Conservation (phyloP, 2,888 invertebrate genomes). For the Lasioglossum calceatum region DNA sequence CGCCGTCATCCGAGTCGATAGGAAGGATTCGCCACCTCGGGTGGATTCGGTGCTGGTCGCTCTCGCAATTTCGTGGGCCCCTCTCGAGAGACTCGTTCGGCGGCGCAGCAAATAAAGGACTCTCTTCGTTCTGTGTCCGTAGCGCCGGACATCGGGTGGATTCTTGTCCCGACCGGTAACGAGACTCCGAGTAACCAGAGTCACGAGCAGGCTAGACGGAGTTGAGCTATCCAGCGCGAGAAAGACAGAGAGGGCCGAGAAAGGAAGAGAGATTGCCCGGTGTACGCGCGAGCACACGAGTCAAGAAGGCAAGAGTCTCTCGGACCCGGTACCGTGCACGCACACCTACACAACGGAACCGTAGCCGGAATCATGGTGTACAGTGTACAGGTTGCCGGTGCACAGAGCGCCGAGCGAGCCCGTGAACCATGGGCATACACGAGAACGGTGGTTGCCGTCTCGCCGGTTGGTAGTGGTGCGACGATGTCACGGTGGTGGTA, state of each 20-base stretch:
- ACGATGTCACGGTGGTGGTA: constrained; percentile 60
- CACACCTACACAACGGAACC: constrained; percentile 50
- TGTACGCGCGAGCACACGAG: constrained; percentile 58
- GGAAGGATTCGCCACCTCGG: constrained; percentile 15
- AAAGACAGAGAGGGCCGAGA: constrained; percentile 21
- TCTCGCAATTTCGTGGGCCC: constrained; percentile 35
- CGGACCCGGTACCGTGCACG: constrained; percentile 14
- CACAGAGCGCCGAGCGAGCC: constrained; percentile 49
- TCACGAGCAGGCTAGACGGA: constrained; percentile 41
- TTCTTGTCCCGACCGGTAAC: constrained; percentile 73
- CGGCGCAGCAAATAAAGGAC: constrained; percentile 45
- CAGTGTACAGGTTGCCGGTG: constrained; percentile 74
- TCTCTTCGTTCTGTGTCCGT: constrained; percentile 39
- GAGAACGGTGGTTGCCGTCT: constrained; percentile 65
- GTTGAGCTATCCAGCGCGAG: neutral
- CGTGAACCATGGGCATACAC: constrained; percentile 48
- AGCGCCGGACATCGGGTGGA: constrained; percentile 71
- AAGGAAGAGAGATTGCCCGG: neutral
- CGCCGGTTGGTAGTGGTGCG: constrained; percentile 54
- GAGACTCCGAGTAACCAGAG: constrained; percentile 69
- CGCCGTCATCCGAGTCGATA: neutral
- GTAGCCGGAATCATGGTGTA: constrained; percentile 75
- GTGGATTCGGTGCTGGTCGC: constrained; percentile 10
- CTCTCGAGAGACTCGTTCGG: constrained; percentile 54
- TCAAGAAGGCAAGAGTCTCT: constrained; percentile 58